Evolutionary conservation across 2,113 vertebrate genomes (phyloP).

Genomic region (Atherinomorus stipes): DNA sequence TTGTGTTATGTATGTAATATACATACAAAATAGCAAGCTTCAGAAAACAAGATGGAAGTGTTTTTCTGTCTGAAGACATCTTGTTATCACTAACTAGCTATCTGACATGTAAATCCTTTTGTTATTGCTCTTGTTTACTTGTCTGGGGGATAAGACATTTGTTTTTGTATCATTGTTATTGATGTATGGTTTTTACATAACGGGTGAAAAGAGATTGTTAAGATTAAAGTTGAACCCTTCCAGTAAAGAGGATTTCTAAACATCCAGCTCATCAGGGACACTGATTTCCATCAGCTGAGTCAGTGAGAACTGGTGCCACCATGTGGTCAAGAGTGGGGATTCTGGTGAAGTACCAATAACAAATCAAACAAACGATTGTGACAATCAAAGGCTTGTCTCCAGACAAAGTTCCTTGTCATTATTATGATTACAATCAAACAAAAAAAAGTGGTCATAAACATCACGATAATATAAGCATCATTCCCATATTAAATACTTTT

Average conservation of each 20-base stretch:
- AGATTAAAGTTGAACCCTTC: slow-evolving; percentile 62
- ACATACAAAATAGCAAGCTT: not conserved
- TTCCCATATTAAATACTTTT: too few relatives aligned
- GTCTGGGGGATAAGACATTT: slow-evolving; percentile 32
- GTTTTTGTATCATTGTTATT: slow-evolving; percentile 46
- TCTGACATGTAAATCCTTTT: slow-evolving; percentile 47
- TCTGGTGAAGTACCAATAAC: not conserved
- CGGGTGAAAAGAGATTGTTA: slow-evolving; percentile 31
- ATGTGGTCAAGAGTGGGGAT: slow-evolving; percentile 51
- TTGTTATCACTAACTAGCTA: slow-evolving; percentile 21
- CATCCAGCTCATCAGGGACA: slow-evolving; percentile 28
- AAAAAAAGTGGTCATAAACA: too few relatives aligned
- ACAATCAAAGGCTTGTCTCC: not conserved
- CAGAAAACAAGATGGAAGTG: not conserved
- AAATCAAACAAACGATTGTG: not conserved
- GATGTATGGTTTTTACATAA: slow-evolving; percentile 37
- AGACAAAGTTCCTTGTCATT: not conserved
- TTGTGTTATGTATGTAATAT: slow-evolving; percentile 2
- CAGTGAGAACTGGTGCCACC: slow-evolving; percentile 58
- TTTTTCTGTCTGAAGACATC: slow-evolving; percentile 3
- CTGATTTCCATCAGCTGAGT: slow-evolving; percentile 5
- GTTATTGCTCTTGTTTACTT: slow-evolving; percentile 35
- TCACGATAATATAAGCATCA: too few relatives aligned
- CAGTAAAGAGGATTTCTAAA: slow-evolving; percentile 70
- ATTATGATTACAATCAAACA: too few relatives aligned